Evolutionary conservation across 2,888 invertebrate species (phyloP), one percentile per base, ranked within the genome.

Genomic region (Diploptera punctata): DNA sequence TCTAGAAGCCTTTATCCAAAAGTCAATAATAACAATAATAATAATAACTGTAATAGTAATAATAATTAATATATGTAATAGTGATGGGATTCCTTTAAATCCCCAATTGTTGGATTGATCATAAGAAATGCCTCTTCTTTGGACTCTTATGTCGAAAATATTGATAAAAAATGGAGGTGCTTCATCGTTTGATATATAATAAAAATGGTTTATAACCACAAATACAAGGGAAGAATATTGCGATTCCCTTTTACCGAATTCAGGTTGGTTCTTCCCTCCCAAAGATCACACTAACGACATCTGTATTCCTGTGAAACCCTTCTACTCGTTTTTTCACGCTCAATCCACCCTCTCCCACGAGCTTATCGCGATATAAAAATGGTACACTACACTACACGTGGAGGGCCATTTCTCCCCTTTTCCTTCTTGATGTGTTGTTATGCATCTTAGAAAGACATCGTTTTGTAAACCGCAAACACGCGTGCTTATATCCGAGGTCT

Each of bases 261-360:
- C n/a, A n/a, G n/a, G n/a, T n/a, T n/a, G n/a, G n/a, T n/a, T n/a
- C 47, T n/a, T 47, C 47, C 47, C 10, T 47, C 18, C 47, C 29
- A 29, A 10, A 26, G 57, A 57, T 24, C 24, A 52, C 26, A n/a
- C 26, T 57, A 57, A 57, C 57, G 57, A 57, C 57, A 57, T 29
- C 57, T 31, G 16, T 57, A 57, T 57, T 16, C 57, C 29, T 16
- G 57, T n/a, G 19, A 24, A 52, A 52, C 52, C n/a, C n/a, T n/a
- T n/a, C 21, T 52, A 24, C n/a, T 29, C 57, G n/a, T 31, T n/a
- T 57, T 57, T 57, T 57, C 31, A 57, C 57, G n/a, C 57, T 29
- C 57, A 57, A 57, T 57, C 29, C 57, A 57, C 29, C 57, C 18
- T n/a, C 29, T 26, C 24, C 16, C 52, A 19, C 24, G 29, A 57